These are phyloP conservation scores for Phortica okadai DNA, from an alignment of 2,888 invertebrate genomes.

Conservation along the genomic window DNA sequence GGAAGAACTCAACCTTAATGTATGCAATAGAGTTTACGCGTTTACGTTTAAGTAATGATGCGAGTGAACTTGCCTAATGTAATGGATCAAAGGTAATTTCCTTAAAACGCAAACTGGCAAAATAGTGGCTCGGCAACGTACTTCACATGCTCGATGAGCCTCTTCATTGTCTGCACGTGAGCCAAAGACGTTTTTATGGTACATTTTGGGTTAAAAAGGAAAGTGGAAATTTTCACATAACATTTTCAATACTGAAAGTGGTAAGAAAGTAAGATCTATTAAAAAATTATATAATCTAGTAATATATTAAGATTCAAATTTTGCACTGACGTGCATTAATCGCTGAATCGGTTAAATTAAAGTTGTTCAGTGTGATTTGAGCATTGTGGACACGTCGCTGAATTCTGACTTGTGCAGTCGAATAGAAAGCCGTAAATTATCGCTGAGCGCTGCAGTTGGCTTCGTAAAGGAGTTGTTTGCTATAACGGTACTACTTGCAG, in stretches of 20 bases:
- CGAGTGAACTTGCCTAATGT: constrained; percentile 26
- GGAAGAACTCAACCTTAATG: background rate
- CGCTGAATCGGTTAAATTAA: background rate
- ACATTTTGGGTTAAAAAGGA: background rate
- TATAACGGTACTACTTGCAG: background rate
- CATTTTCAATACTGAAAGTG: no score
- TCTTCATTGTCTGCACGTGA: background rate
- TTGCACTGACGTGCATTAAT: background rate
- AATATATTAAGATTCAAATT: no score
- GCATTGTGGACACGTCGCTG: background rate
- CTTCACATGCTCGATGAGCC: background rate
- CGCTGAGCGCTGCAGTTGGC: constrained; percentile 26
- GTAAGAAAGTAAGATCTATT: no score
- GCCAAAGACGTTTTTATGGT: background rate
- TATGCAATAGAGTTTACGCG: constrained; percentile 8
- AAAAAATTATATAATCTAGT: no score
- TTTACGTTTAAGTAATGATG: constrained; percentile 8
- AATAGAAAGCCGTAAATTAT: constrained; percentile 36
- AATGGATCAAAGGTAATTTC: constrained; percentile 32
- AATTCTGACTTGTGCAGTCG: constrained; percentile 27
- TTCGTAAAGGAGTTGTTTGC: constrained; percentile 13
- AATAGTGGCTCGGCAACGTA: background rate
- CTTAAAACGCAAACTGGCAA: constrained; percentile 11
- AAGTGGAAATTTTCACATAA: no score
- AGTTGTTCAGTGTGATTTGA: background rate